These are phyloP conservation scores for Percopsis transmontana DNA, from an alignment of 2,113 vertebrate species.

Conservation along the genomic window DNA sequence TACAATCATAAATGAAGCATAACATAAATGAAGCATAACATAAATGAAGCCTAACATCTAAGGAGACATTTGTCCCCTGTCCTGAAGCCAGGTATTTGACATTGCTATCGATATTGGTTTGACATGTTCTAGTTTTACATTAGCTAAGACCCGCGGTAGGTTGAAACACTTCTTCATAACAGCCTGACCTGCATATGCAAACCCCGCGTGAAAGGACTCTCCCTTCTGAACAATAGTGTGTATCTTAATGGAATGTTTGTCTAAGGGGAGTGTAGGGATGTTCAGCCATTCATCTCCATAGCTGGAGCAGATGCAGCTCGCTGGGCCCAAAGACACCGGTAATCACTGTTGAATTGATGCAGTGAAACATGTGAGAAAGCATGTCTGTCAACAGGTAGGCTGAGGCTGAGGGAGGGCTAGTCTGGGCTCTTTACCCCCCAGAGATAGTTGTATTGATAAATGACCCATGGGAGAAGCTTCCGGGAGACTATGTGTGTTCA, in stretches of 20 bases:
- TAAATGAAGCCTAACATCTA: too few species aligned
- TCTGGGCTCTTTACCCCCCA: too few species aligned
- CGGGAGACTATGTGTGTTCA: too few species aligned
- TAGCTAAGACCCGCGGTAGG: too few species aligned
- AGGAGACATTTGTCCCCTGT: too few species aligned
- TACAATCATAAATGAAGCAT: too few species aligned
- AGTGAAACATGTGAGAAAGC: conserved; percentile 28
- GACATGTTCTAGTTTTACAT: too few species aligned
- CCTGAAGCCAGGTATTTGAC: too few species aligned
- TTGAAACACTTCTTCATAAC: not conserved
- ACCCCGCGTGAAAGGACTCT: not conserved
- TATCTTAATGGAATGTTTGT: conserved; percentile 36
- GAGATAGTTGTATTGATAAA: not conserved
- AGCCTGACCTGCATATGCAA: not conserved
- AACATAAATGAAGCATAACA: too few species aligned
- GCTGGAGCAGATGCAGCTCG: conserved; percentile 29
- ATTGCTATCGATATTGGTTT: too few species aligned
- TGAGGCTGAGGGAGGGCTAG: not conserved
- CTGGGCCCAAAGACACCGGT: conserved; percentile 31
- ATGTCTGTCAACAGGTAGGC: conserved; percentile 26
- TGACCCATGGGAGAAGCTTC: not conserved
- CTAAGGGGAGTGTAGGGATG: conserved; percentile 42
- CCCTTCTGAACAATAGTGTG: conserved; percentile 33
- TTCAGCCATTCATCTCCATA: conserved; percentile 41
- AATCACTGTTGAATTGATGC: conserved; percentile 47